Evolutionary conservation across 2,113 vertebrate species (phyloP).

Genomic region (Mionectes macconnelli): DNA sequence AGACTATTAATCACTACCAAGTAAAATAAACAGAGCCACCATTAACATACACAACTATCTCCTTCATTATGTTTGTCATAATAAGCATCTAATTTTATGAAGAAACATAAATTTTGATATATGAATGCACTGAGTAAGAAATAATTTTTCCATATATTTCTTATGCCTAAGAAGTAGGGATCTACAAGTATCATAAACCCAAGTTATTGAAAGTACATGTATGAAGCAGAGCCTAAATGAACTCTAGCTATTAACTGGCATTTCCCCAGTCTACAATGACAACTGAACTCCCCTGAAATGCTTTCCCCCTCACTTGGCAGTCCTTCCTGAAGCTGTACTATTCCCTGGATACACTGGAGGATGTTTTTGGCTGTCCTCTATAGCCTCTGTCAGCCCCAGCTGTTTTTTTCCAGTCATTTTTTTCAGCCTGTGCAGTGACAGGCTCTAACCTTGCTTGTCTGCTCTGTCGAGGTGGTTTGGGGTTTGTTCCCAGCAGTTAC

Average conservation of each 20-base stretch:
- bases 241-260: background rate
- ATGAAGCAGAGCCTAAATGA: background rate
- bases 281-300: background rate
- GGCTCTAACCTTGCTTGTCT: background rate
- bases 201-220: background rate
- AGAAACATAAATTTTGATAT: background rate
- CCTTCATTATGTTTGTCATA: background rate
- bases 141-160: background rate
- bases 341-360: background rate
- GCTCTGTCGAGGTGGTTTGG: background rate
- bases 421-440: background rate
- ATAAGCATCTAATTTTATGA: background rate
- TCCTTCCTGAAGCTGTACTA: background rate
- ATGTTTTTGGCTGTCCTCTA: background rate
- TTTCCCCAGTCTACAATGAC: background rate
- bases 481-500: background rate
- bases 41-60: background rate
- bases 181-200: background rate
- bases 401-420: background rate
- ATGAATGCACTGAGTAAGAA: background rate
- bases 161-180: background rate
- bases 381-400: background rate
- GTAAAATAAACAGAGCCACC: background rate
- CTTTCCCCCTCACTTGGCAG: background rate
- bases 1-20: background rate